A percentile compares a stretch with the other conserved stretches of the same genome.
Evolutionary conservation across 2,888 invertebrate species (phyloP).

Genomic region (Plagodis dolabraria): DNA sequence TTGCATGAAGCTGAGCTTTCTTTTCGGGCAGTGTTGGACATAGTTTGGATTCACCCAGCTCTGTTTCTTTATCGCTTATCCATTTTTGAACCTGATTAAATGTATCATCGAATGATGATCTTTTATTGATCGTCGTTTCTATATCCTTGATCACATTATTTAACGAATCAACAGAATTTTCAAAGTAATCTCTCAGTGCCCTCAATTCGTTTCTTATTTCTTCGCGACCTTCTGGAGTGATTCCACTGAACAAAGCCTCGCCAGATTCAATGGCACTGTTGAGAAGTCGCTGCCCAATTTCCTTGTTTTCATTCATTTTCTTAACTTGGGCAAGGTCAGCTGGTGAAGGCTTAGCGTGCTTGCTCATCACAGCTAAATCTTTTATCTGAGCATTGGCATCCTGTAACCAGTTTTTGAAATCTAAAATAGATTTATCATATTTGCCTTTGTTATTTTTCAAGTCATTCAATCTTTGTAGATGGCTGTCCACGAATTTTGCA

Average conservation of each 20-base stretch:
- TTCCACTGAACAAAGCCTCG: constrained; percentile 93
- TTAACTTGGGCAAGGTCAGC: constrained; percentile 91
- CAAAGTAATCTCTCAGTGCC: constrained; percentile 91
- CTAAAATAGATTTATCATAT: constrained; percentile 87
- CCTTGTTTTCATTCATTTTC: constrained; percentile 89
- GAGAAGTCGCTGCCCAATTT: constrained; percentile 90
- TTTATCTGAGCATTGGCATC: constrained; percentile 91
- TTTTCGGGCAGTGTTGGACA: constrained; percentile 94
- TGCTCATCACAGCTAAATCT: constrained; percentile 89
- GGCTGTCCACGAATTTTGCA: constrained; percentile 88
- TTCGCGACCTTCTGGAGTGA: constrained; percentile 95
- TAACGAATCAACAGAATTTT: constrained; percentile 92
- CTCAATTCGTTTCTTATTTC: constrained; percentile 92
- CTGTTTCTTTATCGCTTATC: constrained; percentile 91
- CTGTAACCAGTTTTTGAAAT: constrained; percentile 92
- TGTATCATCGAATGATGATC: constrained; percentile 97
- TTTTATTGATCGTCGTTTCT: constrained; percentile 94
- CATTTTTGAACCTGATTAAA: constrained; percentile 94
- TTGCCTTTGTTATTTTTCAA: constrained; percentile 88
- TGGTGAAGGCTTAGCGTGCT: constrained; percentile 90
- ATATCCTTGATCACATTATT: constrained; percentile 94
- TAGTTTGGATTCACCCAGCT: constrained; percentile 88
- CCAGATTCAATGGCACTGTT: constrained; percentile 94
- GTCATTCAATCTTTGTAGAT: constrained; percentile 89
- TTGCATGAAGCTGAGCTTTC: constrained; percentile 93